These are phyloP conservation scores for Ennomos fuscantarius DNA, from an alignment of 2,888 invertebrate species.

Conservation along the genomic window DNA sequence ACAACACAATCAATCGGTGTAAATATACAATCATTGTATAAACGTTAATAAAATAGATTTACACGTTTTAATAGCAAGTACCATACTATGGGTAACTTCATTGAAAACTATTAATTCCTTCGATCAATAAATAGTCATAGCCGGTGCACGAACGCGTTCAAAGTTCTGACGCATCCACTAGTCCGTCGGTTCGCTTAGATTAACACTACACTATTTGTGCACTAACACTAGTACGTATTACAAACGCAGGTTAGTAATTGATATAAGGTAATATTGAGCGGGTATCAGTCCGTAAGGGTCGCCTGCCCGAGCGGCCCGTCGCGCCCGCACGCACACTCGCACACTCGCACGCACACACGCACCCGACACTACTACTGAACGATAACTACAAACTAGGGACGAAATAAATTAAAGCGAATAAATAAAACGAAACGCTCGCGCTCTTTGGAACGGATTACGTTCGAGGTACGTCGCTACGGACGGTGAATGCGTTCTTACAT, in stretches of 20 bases:
- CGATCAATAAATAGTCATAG: slow-evolving; percentile 55
- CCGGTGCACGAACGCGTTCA: slow-evolving; percentile 39
- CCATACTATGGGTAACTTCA: slow-evolving; percentile 65
- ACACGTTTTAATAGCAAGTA: slow-evolving; percentile 55
- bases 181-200: slow-evolving; percentile 38
- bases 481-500: slow-evolving; percentile 18
- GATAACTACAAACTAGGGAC: slow-evolving; percentile 49
- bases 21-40: slow-evolving; percentile 45
- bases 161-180: slow-evolving; percentile 15
- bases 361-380: slow-evolving; percentile 50
- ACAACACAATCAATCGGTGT: slow-evolving; percentile 35
- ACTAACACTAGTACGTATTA: slow-evolving; percentile 63
- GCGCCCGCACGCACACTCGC: slow-evolving; percentile 41
- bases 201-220: slow-evolving; percentile 65
- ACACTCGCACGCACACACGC: slow-evolving; percentile 42
- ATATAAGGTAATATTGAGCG: slow-evolving; percentile 47
- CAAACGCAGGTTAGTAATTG: slow-evolving; percentile 53
- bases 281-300: slow-evolving; percentile 53
- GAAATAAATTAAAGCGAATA: slow-evolving; percentile 75
- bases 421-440: slow-evolving; percentile 69
- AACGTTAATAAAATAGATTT: slow-evolving; percentile 67
- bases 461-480: slow-evolving; percentile 57
- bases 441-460: slow-evolving; percentile 79
- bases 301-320: slow-evolving; percentile 61
- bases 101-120: slow-evolving; percentile 59